Evolutionary conservation across 2,797 vertebrate species (phyloP).

Genomic region (Brachymystax lenok): DNA sequence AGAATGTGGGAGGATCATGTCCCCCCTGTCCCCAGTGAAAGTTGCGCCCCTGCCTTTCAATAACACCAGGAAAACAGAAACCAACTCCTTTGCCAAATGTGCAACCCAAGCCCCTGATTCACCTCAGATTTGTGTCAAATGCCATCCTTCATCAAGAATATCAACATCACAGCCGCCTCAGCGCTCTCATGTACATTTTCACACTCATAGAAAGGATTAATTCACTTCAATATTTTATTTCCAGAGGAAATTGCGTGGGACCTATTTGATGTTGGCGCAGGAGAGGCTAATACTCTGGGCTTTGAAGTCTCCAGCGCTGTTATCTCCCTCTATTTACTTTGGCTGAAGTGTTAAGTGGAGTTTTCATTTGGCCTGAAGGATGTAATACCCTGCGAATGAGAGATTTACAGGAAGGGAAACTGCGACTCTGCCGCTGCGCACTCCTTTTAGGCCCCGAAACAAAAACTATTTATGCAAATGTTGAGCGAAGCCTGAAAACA

Average conservation of each 20-base stretch:
- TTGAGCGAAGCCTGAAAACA: constrained; percentile 31
- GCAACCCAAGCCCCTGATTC: not conserved
- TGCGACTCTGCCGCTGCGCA: constrained; percentile 31
- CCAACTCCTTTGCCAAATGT: not conserved
- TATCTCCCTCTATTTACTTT: constrained; percentile 65
- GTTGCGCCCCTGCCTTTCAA: not conserved
- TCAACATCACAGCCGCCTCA: not conserved
- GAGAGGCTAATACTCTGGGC: constrained; percentile 23
- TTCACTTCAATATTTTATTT: constrained; percentile 24
- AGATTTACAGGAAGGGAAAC: constrained; percentile 61
- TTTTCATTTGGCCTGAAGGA: constrained; percentile 59
- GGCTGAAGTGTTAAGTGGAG: constrained; percentile 69
- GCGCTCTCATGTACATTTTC: not conserved
- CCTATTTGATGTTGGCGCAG: constrained; percentile 50
- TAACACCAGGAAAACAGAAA: not conserved
- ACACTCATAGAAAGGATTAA: constrained; percentile 39
- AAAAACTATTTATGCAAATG: constrained; percentile 70
- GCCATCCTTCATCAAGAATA: not conserved
- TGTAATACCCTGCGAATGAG: constrained; percentile 53
- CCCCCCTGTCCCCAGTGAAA: no score
- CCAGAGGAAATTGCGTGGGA: constrained; percentile 40
- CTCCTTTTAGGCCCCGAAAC: constrained; percentile 40
- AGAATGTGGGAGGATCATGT: no score
- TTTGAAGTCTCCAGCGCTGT: constrained; percentile 67
- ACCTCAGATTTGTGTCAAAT: constrained; percentile 16